Evolutionary conservation across 2,888 invertebrate genomes (phyloP), one percentile per base, ranked within the genome.

Genomic region (Athalia cordata): DNA sequence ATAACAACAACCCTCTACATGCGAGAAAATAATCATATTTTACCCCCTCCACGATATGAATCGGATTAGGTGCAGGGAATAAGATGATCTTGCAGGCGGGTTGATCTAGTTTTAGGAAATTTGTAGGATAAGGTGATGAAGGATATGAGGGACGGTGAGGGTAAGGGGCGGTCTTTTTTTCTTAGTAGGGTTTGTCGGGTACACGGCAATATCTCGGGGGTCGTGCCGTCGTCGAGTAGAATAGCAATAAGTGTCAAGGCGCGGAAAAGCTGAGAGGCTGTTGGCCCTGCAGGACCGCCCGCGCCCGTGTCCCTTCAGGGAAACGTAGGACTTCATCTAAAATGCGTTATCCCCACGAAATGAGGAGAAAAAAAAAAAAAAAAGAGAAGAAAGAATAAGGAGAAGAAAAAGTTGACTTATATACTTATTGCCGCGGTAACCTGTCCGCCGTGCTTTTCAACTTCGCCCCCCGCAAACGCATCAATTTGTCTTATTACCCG

Each of bases 181-280:
- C 55, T 55, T 5, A n/a, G 11, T 5, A 8, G 62, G 62, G 13
- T 13, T 13, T 13, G 15, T 62, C 62, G 55, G 11, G 55, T 55
- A 15, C 8, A 29, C 5, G 62, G 13, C 62, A 29, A 29, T 29
- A 29, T 29, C 29, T 29, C 29, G 29, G 29, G 29, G 70, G 43
- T 57, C 57, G 64, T 70, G 47, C 70, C 50, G 70, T 45, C 57
- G 43, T 29, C 29, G 29, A 29, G 29, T 29, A 29, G 29, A 29
- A 29, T 29, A 59, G 70, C 47, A 70, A 70, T 70, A 59, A 70
- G 70, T 70, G 70, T 70, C 70, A 70, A 57, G 62, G 29, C 29
- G 29, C 29, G 29, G 29, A 29, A 29, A 29, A 29, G 29, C 29
- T 29, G 29, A 29, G 29, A 29, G 29, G 29, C 29, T 29, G 29